phyloP scores from a whole-genome alignment of 1,140 invertebrate species.

The Tetraneura akinire region DNA sequence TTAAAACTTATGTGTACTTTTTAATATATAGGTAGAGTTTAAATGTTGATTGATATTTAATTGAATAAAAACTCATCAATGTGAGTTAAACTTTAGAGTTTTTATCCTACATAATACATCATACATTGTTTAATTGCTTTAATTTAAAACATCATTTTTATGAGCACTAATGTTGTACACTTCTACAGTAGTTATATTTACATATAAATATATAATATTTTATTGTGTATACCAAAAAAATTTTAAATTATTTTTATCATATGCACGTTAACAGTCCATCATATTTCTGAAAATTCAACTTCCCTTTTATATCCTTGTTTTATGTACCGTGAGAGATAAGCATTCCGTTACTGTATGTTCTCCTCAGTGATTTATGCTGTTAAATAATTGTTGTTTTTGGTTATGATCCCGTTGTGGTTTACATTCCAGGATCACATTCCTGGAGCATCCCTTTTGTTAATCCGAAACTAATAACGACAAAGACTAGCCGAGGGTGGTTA shows the following conservation, averaged over 20 bases:
- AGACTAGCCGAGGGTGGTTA: conserved; percentile 2
- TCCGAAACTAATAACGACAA: conserved; percentile 49
- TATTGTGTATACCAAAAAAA: background rate
- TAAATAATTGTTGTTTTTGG: conserved; percentile 48
- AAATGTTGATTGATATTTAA: no score
- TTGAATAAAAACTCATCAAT: no score
- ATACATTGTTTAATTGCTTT: no score
- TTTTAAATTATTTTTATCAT: conserved; percentile 2
- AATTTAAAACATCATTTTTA: background rate
- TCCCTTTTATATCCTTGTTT: conserved; percentile 29
- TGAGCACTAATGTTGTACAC: background rate
- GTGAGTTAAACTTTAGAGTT: no score
- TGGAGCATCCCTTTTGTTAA: conserved; percentile 46
- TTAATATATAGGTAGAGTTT: no score
- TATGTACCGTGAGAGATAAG: conserved; percentile 51
- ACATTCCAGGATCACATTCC: conserved; percentile 44
- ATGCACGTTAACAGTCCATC: conserved; percentile 11
- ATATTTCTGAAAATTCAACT: conserved; percentile 10
- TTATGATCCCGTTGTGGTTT: conserved; percentile 29
- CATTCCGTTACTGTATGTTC: conserved; percentile 21
- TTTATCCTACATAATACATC: no score
- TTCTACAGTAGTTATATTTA: background rate
- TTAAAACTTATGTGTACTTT: no score
- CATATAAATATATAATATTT: background rate
- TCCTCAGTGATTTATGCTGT: conserved; percentile 46